Conservation (phyloP, 92 coral and sea anemone genomes). For the Palythoa grandis region DNA sequence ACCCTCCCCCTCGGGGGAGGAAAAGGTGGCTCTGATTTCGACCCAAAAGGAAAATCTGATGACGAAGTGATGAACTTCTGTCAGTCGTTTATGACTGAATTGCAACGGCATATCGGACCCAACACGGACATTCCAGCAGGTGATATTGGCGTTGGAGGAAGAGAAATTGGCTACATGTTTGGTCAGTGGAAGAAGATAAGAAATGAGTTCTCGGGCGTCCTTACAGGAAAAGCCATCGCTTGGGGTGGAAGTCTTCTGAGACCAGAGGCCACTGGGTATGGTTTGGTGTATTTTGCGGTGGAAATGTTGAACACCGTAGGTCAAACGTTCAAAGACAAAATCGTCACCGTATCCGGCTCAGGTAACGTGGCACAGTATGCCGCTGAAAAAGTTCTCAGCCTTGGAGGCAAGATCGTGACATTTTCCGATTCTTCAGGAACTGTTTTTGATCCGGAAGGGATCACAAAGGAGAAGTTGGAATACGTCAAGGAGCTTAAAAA, state of each 20-base stretch:
- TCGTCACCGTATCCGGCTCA: slow-evolving; percentile 80
- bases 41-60: slow-evolving; percentile 84
- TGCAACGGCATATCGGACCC: slow-evolving; percentile 92
- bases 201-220: slow-evolving; percentile 87
- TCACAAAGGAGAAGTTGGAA: slow-evolving; percentile 78
- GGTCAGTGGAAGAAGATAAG: slow-evolving; percentile 91
- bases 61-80: slow-evolving; percentile 93
- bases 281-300: slow-evolving; percentile 87
- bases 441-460: slow-evolving; percentile 77
- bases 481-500: slow-evolving; percentile 74
- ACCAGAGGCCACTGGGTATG: slow-evolving; percentile 94
- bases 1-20: slow-evolving; percentile 93
- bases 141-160: slow-evolving; percentile 88
- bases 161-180: slow-evolving; percentile 92
- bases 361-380: slow-evolving; percentile 95
- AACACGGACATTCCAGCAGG: slow-evolving; percentile 95
- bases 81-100: slow-evolving; percentile 91
- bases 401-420: slow-evolving; percentile 84
- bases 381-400: slow-evolving; percentile 75
- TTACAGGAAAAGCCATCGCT: slow-evolving; percentile 75
- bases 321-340: slow-evolving; percentile 77
- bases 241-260: slow-evolving; percentile 90
- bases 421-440: slow-evolving; percentile 88
- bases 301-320: slow-evolving; percentile 86
- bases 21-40: slow-evolving; percentile 90